Percentiles rank a stretch among this genome's conserved stretches.
phyloP scores from a whole-genome alignment of 2,888 invertebrate genomes.

The Homarus gammarus region DNA sequence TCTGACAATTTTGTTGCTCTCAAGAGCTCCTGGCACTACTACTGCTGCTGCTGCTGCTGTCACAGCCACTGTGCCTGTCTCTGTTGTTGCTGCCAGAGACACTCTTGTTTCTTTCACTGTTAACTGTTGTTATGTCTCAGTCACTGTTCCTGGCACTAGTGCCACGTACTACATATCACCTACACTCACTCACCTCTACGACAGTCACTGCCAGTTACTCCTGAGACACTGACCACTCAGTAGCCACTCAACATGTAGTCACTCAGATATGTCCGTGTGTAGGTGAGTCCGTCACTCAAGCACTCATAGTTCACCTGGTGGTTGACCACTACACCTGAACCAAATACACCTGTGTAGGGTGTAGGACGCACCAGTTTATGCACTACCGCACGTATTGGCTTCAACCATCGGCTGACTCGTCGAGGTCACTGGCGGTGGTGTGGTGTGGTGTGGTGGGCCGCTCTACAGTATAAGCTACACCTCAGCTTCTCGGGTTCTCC shows the following conservation, averaged over 20 bases:
- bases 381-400: not conserved
- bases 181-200: not conserved
- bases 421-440: conserved; percentile 8
- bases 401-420: not conserved
- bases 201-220: not conserved
- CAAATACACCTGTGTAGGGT: not conserved
- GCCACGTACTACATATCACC: not conserved
- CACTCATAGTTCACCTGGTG: not conserved
- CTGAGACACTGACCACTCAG: not conserved
- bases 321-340: not conserved
- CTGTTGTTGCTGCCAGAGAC: conserved; percentile 7
- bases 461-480: no score
- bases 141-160: not conserved
- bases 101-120: not conserved
- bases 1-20: no score
- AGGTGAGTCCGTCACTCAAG: not conserved
- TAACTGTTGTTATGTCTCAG: not conserved
- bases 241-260: not conserved
- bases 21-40: not conserved
- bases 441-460: not conserved
- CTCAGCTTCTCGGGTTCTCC: not conserved
- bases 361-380: not conserved
- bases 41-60: not conserved
- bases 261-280: not conserved
- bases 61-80: not conserved